Conservation (phyloP, 1,140 invertebrate species). For the Caenorhabditis latens region DNA sequence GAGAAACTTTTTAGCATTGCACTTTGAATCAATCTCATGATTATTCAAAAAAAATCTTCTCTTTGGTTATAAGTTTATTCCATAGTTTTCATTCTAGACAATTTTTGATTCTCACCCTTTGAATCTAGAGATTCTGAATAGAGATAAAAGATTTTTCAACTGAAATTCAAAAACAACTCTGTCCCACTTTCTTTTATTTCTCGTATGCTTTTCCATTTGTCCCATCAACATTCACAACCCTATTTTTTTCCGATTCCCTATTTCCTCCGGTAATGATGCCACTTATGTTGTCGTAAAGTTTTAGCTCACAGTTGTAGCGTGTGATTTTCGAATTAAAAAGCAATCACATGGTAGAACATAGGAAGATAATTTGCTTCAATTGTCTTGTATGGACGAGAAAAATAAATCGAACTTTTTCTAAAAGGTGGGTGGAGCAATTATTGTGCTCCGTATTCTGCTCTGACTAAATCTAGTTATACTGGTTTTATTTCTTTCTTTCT, state of each 20-base stretch:
- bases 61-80: too few species aligned
- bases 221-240: background rate
- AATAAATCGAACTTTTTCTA: background rate
- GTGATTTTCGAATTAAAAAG: slow-evolving; percentile 18
- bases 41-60: too few species aligned
- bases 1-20: too few species aligned
- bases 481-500: too few species aligned
- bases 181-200: too few species aligned
- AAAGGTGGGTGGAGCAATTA: background rate
- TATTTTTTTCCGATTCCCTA: background rate
- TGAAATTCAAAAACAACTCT: too few species aligned
- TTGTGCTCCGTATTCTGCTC: background rate
- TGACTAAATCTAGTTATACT: background rate
- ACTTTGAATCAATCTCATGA: too few species aligned
- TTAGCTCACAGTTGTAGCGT: background rate
- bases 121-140: too few species aligned
- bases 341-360: background rate
- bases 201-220: background rate
- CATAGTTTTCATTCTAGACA: too few species aligned
- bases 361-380: background rate
- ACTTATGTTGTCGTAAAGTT: slow-evolving; percentile 28
- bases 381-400: background rate
- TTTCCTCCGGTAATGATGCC: background rate
- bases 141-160: too few species aligned
- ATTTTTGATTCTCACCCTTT: too few species aligned